A percentile compares a stretch with the other conserved stretches of the same genome.
Conservation (phyloP, 2,888 invertebrate genomes). For the Oithona nana region DNA sequence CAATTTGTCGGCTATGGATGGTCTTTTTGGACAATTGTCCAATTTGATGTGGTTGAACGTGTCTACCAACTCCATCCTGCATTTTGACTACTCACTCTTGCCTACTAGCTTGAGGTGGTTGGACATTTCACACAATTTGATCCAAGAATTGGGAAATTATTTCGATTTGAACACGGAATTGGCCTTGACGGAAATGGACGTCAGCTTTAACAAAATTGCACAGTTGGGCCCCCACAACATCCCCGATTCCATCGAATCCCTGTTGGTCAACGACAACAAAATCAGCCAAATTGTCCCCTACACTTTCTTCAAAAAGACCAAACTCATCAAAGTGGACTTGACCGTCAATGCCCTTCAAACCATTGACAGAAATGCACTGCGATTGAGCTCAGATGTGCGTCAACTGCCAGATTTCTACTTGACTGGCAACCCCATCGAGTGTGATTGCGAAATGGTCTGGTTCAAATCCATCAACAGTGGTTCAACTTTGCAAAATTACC, state of each 20-base stretch:
- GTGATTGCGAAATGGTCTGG: constrained; percentile 82
- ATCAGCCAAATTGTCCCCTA: constrained; percentile 66
- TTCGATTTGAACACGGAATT: constrained; percentile 42
- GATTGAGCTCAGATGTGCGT: constrained; percentile 42
- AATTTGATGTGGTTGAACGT: constrained; percentile 67
- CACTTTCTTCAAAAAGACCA: constrained; percentile 67
- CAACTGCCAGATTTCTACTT: constrained; percentile 63
- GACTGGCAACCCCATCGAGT: constrained; percentile 64
- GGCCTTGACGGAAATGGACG: constrained; percentile 46
- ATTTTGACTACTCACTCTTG: constrained; percentile 67
- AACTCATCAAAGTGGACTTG: constrained; percentile 57
- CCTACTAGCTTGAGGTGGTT: constrained; percentile 67
- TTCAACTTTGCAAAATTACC: constrained; percentile 45
- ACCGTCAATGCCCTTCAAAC: constrained; percentile 54
- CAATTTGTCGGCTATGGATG: constrained; percentile 53
- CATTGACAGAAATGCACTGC: constrained; percentile 29
- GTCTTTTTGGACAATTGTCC: constrained; percentile 56
- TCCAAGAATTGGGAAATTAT: constrained; percentile 61
- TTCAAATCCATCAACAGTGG: constrained; percentile 63
- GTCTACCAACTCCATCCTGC: constrained; percentile 59
- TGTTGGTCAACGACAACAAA: constrained; percentile 57
- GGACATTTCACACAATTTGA: constrained; percentile 64
- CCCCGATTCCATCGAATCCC: constrained; percentile 58
- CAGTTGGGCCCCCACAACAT: constrained; percentile 63
- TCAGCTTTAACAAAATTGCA: constrained; percentile 55